Evolutionary conservation across 2,797 vertebrate genomes (phyloP), one percentile per base, ranked within the genome.

Genomic region (Vireo griseus): DNA sequence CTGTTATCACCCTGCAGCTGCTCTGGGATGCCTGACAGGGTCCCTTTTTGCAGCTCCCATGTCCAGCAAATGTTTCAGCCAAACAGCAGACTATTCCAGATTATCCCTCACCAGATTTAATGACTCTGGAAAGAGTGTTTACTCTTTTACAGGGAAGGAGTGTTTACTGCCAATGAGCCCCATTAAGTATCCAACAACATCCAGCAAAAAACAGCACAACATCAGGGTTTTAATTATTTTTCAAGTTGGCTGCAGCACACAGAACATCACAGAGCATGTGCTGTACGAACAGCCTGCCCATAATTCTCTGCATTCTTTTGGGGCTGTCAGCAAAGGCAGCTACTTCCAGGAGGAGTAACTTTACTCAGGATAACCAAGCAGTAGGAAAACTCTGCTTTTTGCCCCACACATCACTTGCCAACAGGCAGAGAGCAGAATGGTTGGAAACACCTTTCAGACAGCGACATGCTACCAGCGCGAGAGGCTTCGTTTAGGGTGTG

Each of bases 391-490:
- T 1, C 22, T 18, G 37, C 16, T 47, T 63, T 77, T 45, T 39
- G 33, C 40, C 76, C 37, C 59, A 42, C 20, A 20, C 1, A 42
- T 42, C 40, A 42, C 40, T 42, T n/a, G 35, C 13, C 83, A 42
- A 17, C 4, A 33, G 33, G n/a, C 13, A 81, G 45, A 33, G 55
- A 39, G 42, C 44, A 90, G 33, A 40, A 37, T 17, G 33, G 13
- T 37, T n/a, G 19, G 48, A 45, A 68, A 16, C 13, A 57, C 18
- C 29, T 67, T 61, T 45, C 52, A 55, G 48, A 29, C 2, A 59
- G 13, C 3, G 67, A 61, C 12, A 37, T 0, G 0, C 21, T 40
- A 5, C 66, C 18, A 40, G 33, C 47, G 50, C 0, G 0, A 29
- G 51, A 17, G 16, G 16, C 14, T 71, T 54, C 4, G 0, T 12